phyloP scores from a whole-genome alignment of 2,797 vertebrate genomes.

The Siniperca obscura region DNA sequence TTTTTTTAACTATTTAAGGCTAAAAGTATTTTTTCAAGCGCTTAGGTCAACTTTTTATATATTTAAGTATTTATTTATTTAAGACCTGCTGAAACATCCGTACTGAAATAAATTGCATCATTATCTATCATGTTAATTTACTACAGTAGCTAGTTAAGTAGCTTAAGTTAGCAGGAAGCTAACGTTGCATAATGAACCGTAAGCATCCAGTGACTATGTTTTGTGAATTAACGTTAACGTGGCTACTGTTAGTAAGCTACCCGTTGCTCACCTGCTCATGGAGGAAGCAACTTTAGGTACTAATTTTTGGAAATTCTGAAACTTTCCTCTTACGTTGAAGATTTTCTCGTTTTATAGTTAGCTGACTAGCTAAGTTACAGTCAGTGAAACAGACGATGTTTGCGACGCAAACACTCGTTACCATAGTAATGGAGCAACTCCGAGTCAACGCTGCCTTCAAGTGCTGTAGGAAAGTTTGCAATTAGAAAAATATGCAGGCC shows the following conservation, averaged over 20 bases:
- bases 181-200: background rate
- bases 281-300: background rate
- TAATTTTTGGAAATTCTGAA: accelerated
- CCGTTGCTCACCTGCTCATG: constrained; percentile 50
- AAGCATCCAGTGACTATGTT: no score
- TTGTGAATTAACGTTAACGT: background rate
- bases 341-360: background rate
- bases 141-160: background rate
- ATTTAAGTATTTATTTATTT: background rate
- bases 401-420: constrained; percentile 33
- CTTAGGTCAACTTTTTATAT: background rate
- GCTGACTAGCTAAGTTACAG: background rate
- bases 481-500: background rate
- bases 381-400: background rate
- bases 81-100: background rate
- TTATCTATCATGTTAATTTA: background rate
- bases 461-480: background rate
- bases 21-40: background rate
- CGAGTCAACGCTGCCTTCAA: constrained; percentile 29
- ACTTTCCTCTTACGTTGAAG: background rate
- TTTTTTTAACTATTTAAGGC: background rate
- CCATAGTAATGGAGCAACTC: constrained; percentile 39
- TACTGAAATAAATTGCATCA: background rate
- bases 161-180: background rate
- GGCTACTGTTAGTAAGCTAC: background rate